Conservation (phyloP, 2,113 vertebrate species). For the Alosa alosa region DNA sequence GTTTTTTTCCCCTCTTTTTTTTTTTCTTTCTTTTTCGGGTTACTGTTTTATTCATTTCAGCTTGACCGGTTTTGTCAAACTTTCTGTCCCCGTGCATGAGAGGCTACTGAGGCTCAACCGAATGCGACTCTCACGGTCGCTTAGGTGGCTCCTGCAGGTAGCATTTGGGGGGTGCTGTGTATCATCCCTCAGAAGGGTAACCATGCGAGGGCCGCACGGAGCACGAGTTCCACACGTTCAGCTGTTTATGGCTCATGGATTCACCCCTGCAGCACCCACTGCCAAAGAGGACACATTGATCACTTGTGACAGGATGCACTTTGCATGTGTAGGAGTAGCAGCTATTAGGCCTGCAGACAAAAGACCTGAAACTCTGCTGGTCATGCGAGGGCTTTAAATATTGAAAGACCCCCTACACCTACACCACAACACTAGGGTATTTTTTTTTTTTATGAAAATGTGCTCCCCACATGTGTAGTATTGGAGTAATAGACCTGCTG, state of each 20-base stretch:
- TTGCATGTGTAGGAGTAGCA: background rate
- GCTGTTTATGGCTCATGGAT: background rate
- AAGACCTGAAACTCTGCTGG: background rate
- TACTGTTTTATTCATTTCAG: background rate
- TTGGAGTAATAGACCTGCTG: too few relatives aligned
- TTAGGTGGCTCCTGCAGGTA: background rate
- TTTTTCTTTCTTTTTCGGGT: background rate
- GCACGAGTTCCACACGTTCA: background rate
- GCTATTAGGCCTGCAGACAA: background rate
- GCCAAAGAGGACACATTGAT: background rate
- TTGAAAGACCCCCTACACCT: too few relatives aligned
- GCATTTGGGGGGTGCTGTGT: background rate
- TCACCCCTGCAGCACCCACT: background rate
- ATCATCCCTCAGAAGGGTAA: background rate
- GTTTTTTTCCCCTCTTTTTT: background rate
- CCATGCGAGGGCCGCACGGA: background rate
- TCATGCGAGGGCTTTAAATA: background rate
- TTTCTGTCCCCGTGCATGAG: background rate
- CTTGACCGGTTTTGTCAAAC: slow-evolving; percentile 9
- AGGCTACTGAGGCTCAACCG: background rate
- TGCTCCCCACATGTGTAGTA: background rate
- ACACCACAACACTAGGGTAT: too few relatives aligned
- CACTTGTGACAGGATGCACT: background rate
- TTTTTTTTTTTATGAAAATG: background rate
- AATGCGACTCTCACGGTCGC: background rate